Conservation (phyloP, 2,113 vertebrate genomes). For the Hystrix brachyura region DNA sequence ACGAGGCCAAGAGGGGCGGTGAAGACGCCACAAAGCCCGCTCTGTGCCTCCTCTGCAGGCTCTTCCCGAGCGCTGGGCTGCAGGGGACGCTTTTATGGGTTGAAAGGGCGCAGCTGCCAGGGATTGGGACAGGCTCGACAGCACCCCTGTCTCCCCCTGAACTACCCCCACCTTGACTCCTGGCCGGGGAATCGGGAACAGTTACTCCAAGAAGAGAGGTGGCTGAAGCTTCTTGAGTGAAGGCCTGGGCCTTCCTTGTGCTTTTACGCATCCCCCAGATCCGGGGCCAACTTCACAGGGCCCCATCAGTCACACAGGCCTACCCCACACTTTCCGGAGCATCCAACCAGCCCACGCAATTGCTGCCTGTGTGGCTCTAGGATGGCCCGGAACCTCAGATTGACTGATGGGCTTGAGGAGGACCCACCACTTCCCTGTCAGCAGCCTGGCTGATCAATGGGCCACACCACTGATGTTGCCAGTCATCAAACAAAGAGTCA, state of each 20-base stretch:
- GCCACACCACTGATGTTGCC: not conserved
- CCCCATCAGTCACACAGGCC: not conserved
- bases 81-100: slow-evolving; percentile 62
- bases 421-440: not conserved
- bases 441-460: not conserved
- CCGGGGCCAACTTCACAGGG: not conserved
- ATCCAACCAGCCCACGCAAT: not conserved
- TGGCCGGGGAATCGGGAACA: not conserved
- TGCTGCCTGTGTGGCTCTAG: not conserved
- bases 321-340: not conserved
- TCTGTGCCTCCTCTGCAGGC: slow-evolving; percentile 66
- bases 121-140: not conserved
- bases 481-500: not conserved
- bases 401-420: not conserved
- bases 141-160: not conserved
- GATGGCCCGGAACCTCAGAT: not conserved
- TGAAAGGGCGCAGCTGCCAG: not conserved
- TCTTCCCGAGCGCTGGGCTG: not conserved
- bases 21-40: slow-evolving; percentile 69
- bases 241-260: not conserved
- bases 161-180: not conserved
- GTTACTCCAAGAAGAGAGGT: not conserved
- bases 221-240: not conserved
- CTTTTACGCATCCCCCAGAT: not conserved
- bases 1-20: not conserved